Evolutionary conservation across 2,888 invertebrate genomes (phyloP), one percentile per base, ranked within the genome.

Genomic region (Lepeophtheirus nordmannii): DNA sequence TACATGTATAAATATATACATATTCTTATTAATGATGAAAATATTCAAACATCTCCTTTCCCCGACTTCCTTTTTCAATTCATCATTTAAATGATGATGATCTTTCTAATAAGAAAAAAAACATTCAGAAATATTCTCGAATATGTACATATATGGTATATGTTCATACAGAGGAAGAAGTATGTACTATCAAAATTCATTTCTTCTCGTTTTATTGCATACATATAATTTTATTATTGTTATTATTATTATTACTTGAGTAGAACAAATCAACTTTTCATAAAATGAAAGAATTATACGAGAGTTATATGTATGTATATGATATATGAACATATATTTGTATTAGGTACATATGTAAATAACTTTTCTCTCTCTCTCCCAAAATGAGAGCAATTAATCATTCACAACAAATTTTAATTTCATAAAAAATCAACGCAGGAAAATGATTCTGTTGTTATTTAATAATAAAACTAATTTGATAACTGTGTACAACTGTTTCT

Each of bases 301-400:
- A 46, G 2, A 46, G 2, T 5, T 46, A 17, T 46, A 46, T n/a
- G 8, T 46, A 5, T 46, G 53, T 5, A 46, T 46, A 14, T n/a
- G 41, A 14, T 41, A 41, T 41, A 41, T 41, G 14, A 11, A 41
- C 14, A 41, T 41, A 41, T 41, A 11, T 41, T 14, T 14, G 11
- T 41, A 41, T 41, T 41, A n/a, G n/a, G n/a, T 46, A 17, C 17
- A 46, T 46, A 46, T 46, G 53, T n/a, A n/a, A n/a, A 46, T 46
- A 46, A 46, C 30, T 30, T 30, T 30, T 30, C 30, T 7, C 7
- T 30, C 30, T 7, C 7, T 30, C 30, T 30, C 30, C 30, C 30
- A 46, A 46, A 46, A 46, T 46, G 53, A 46, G 53, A 46, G 53
- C 53, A 46, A 46, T 46, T 46, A 46, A 46, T 46, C 53, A 46